Base-by-base conservation (phyloP, 2,888 invertebrate species). In the Nesidiocoris tenuis region DNA sequence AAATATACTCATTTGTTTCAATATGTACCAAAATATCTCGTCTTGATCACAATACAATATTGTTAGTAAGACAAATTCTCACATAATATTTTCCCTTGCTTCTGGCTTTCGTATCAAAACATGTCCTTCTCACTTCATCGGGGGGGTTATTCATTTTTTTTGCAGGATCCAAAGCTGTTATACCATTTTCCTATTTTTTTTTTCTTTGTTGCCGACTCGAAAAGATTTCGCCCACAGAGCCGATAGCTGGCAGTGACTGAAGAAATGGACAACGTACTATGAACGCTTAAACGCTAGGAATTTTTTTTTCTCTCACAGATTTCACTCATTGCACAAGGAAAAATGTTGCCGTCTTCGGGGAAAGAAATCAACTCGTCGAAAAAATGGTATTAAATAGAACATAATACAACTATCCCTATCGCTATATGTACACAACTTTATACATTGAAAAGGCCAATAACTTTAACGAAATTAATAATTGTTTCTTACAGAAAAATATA, bases 1-100 rank as follows among this genome's bases (percentile, higher is more conserved):
- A 79, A 72, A 78, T 77, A 79, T 77, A 74, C 77, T 19, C 63
- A 19, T 16, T 17, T 57, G n/a, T 64, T 72, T 65, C 67, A 66
- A 66, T 75, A 76, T 78, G 75, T 79, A 79, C 79, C 79, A 79
- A 79, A 79, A 79, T 79, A 79, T 77, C 74, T 65, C 70, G 55
- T 54, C 57, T 63, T 67, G 68, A 75, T 70, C 67, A 78, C 76
- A 24, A 72, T 72, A 54, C 25, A 72, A 57, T 61, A 55, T 61
- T 65, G 75, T 39, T 39, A 39, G 39, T 39, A 39, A 39, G 39
- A 76, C 76, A 78, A 77, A 70, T 68, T 55, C 71, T 64, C 72
- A 75, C 56, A 63, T 21, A n/a, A n/a, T n/a, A 16, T 65, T 65
- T 65, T 65, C n/a, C 59, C n/a, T n/a, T 59, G 19, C n/a, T 59